phyloP scores from a whole-genome alignment of 2,113 vertebrate species.

The Chlamydotis undulata region DNA sequence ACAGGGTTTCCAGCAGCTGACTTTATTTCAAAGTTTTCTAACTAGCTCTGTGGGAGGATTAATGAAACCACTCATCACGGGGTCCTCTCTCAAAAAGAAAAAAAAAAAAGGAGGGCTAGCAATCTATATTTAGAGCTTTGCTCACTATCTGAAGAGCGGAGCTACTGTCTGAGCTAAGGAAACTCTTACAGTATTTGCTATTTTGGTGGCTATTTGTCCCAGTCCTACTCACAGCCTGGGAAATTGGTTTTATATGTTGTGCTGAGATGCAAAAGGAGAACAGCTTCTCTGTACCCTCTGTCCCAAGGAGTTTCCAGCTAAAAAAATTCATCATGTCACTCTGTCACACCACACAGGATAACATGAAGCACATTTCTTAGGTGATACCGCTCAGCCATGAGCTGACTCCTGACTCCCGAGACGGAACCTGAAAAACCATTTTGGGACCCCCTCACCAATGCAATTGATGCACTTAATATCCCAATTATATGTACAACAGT shows the following conservation, averaged over 20 bases:
- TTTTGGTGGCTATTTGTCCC: not conserved
- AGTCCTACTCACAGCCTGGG: not conserved
- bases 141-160: not conserved
- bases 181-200: not conserved
- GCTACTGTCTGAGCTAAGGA: not conserved
- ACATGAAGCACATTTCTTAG: not conserved
- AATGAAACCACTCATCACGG: not conserved
- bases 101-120: not conserved
- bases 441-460: not conserved
- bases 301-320: not conserved
- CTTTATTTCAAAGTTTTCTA: constrained; percentile 73
- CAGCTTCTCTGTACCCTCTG: not conserved
- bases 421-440: not conserved
- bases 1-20: constrained; percentile 67
- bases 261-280: not conserved
- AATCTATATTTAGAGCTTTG: not conserved
- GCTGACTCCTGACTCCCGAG: not conserved
- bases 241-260: not conserved
- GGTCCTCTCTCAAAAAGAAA: not conserved
- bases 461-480: not conserved
- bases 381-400: not conserved
- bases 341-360: too few species aligned
- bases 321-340: rapidly evolving
- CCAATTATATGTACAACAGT: not conserved
- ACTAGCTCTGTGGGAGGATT: constrained; percentile 41